Evolutionary conservation across 2,113 vertebrate genomes (phyloP).

Genomic region (Hydropotes inermis): DNA sequence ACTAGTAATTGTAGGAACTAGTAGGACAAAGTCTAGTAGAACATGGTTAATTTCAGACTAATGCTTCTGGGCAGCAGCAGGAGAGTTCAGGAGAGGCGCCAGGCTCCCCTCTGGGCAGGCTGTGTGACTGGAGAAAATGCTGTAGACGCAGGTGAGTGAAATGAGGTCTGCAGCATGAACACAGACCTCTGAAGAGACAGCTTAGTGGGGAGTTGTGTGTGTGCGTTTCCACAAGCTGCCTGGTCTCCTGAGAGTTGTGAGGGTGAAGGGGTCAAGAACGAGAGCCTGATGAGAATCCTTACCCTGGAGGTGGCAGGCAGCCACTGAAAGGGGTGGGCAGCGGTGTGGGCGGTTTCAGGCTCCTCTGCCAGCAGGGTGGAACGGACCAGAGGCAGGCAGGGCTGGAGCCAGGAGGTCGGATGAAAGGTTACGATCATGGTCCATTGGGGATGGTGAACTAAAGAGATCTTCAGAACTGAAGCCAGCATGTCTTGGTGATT

Average conservation of each 20-base stretch:
- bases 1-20: neutral
- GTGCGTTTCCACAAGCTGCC: neutral
- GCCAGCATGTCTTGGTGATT: neutral
- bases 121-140: neutral
- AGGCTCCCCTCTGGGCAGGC: neutral
- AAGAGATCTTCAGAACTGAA: neutral
- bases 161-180: neutral
- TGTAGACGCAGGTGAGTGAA: neutral
- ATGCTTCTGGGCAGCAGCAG: neutral
- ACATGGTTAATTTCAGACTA: neutral
- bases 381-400: neutral
- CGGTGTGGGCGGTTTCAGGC: neutral
- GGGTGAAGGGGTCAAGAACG: neutral
- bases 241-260: neutral
- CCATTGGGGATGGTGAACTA: neutral
- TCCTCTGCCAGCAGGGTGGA: neutral
- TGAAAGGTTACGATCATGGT: neutral
- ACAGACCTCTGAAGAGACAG: neutral
- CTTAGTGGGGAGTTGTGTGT: neutral
- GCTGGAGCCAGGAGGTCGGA: neutral
- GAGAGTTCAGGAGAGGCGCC: neutral
- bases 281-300: neutral
- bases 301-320: neutral
- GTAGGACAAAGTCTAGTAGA: neutral
- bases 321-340: neutral